These are phyloP conservation scores for Bubo scandiacus DNA, from an alignment of 2,113 vertebrate genomes.

Conservation along the genomic window DNA sequence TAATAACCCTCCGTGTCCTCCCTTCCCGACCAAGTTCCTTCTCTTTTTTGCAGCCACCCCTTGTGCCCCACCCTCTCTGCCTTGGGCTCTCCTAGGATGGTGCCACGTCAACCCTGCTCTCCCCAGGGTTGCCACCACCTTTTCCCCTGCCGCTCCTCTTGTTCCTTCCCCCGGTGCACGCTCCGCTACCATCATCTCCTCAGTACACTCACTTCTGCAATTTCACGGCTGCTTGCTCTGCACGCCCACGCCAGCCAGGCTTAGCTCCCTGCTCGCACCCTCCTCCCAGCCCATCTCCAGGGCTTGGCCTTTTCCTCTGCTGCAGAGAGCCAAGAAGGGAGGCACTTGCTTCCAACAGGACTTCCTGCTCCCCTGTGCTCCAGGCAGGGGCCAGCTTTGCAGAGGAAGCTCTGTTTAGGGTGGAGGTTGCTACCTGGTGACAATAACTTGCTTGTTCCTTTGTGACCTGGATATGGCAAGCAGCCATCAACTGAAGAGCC, in stretches of 20 bases:
- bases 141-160: not conserved
- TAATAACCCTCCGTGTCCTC: not conserved
- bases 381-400: not conserved
- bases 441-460: not conserved
- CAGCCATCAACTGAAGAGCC: not conserved
- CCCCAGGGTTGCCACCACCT: not conserved
- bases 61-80: not conserved
- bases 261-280: not conserved
- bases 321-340: not conserved
- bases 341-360: not conserved
- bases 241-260: not conserved
- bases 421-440: not conserved
- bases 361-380: not conserved
- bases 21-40: not conserved
- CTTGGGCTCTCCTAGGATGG: not conserved
- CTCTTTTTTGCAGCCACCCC: not conserved
- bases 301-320: not conserved
- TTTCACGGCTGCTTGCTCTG: fast-evolving
- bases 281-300: not conserved
- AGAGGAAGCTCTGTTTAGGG: not conserved
- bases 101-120: not conserved
- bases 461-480: not conserved
- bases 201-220: not conserved
- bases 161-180: not conserved
- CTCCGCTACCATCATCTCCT: not conserved